These are phyloP conservation scores for Ommatoiulus sabulosus DNA, from an alignment of 2,888 invertebrate species.

Conservation along the genomic window DNA sequence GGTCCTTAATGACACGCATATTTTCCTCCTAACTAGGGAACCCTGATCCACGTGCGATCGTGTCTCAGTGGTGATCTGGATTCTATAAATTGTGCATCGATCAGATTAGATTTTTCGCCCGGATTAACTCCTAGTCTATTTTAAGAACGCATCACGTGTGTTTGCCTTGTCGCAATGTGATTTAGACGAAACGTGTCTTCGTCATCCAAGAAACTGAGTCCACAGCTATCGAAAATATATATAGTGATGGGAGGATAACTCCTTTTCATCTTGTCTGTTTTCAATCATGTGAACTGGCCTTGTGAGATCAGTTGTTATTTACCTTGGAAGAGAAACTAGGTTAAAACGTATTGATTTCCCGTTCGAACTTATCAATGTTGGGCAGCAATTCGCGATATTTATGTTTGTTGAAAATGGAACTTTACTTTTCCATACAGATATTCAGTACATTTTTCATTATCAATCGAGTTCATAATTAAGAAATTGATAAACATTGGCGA, in stretches of 20 bases:
- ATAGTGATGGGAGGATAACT: neutral
- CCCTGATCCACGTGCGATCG: too few relatives aligned
- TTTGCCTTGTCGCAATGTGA: neutral
- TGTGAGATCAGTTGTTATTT: neutral
- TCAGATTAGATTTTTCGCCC: neutral
- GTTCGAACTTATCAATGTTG: neutral
- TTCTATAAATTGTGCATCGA: too few relatives aligned
- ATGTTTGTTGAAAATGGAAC: too few relatives aligned
- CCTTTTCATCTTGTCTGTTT: neutral
- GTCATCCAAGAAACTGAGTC: neutral
- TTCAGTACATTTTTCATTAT: too few relatives aligned
- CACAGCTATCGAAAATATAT: neutral
- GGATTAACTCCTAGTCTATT: neutral
- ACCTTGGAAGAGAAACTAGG: neutral
- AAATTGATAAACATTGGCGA: too few relatives aligned
- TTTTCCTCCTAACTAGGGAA: too few relatives aligned
- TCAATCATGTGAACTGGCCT: neutral
- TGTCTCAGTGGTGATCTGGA: too few relatives aligned
- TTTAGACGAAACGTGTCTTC: conserved; percentile 3
- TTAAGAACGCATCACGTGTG: neutral
- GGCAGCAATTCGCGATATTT: neutral
- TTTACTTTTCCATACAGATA: too few relatives aligned
- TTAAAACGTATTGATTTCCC: neutral
- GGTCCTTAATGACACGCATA: too few relatives aligned
- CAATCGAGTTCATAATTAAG: too few relatives aligned